Base-by-base conservation (phyloP, 2,113 vertebrate genomes). In the Dicerorhinus sumatrensis region DNA sequence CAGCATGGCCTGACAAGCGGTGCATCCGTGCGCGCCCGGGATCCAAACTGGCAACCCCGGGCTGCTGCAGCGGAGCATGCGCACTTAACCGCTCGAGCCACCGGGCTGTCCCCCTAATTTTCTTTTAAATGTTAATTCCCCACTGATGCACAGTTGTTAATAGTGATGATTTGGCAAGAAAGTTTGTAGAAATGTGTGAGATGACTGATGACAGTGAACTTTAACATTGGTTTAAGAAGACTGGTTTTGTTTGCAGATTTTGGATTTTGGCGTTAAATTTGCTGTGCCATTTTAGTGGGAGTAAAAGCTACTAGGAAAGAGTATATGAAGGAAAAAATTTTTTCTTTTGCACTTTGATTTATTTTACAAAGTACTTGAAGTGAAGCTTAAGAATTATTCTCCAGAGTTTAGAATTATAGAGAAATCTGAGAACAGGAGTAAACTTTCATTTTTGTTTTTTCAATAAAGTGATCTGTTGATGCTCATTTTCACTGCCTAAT, bases 281-380 rank as follows among this genome's bases (percentile, higher is more conserved):
- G n/a, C 23, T 67, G 7, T 93, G 11, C 25, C 5, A 0, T 79
- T 60, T 89, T 42, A 91, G 20, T 54, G 67, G 62, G n/a, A 93
- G 36, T 90, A n/a, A 39, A 76, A 54, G 25, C 62, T 83, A 67
- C 11, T 70, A 21, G 25, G 18, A 89, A 42, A 58, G 36, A 91
- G 2, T 46, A 2, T 36, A 4, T 93, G 42, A 90, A 62, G 75
- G 51, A 86, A 70, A 67, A 5, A 90, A 36, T 72, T 85, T 46
- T 70, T 82, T 76, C 27, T 82, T 67, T 92, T 39, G 17, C 88
- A 69, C 18, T 95, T 95, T 94, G 31, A 67, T 23, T 87, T 96
- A 9, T 95, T 88, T 86, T 67, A 25, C 25, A 92, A 8, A 96
- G 17, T 72, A 67, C 18, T 65, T 48, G 39, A 72, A 33, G 54